Conservation (phyloP, 1,140 invertebrate genomes). For the Eupristina koningsbergeri region DNA sequence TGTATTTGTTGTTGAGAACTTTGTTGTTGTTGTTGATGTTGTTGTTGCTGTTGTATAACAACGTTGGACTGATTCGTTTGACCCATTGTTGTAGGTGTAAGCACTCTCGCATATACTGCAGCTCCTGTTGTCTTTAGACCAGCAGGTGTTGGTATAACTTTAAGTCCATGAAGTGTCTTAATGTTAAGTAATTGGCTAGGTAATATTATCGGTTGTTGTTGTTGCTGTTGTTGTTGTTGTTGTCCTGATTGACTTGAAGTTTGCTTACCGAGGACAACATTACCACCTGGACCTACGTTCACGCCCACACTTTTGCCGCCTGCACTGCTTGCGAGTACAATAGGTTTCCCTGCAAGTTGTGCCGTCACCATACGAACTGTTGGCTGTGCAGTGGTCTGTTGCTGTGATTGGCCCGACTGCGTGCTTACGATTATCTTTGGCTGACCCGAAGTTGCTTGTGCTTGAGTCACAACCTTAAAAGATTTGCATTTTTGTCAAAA, state of each 20-base stretch:
- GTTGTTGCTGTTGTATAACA: slow-evolving; percentile 58
- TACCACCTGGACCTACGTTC: slow-evolving; percentile 59
- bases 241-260: slow-evolving; percentile 50
- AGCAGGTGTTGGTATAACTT: slow-evolving; percentile 77
- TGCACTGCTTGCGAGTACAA: slow-evolving; percentile 76
- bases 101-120: slow-evolving; percentile 69
- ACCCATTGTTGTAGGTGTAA: slow-evolving; percentile 67
- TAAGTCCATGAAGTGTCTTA: slow-evolving; percentile 80
- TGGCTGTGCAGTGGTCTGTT: slow-evolving; percentile 59
- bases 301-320: slow-evolving; percentile 72
- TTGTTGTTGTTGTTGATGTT: slow-evolving; percentile 57
- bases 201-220: slow-evolving; percentile 76
- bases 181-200: slow-evolving; percentile 79
- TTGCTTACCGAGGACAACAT: slow-evolving; percentile 68
- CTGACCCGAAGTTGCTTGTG: slow-evolving; percentile 64
- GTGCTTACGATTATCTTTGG: slow-evolving; percentile 70
- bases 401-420: slow-evolving; percentile 52
- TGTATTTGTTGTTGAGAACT: slow-evolving; percentile 54
- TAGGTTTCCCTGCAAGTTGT: slow-evolving; percentile 78
- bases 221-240: slow-evolving; percentile 54
- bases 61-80: slow-evolving; percentile 55
- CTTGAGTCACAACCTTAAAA: slow-evolving; percentile 68
- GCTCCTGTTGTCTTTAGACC: slow-evolving; percentile 69
- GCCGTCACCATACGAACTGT: slow-evolving; percentile 76
- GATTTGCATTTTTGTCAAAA: not conserved